phyloP scores from a whole-genome alignment of 2,797 vertebrate genomes.

The Merluccius polli region DNA sequence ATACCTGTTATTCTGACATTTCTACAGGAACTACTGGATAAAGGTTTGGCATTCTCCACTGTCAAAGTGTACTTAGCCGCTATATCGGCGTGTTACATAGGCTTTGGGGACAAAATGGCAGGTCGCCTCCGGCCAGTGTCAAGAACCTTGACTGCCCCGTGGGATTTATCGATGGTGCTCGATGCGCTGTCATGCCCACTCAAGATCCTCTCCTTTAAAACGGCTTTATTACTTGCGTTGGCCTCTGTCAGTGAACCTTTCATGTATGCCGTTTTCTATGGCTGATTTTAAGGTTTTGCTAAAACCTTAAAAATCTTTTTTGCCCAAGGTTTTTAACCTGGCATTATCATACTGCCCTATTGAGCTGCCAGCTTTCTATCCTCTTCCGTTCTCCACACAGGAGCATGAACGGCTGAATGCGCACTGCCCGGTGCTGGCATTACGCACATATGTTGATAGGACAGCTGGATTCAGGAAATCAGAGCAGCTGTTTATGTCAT shows the following conservation, averaged over 20 bases:
- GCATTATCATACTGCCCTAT: neutral
- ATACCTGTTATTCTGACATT: neutral
- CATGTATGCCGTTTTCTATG: neutral
- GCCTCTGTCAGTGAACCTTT: neutral
- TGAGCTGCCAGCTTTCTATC: slow-evolving; percentile 13
- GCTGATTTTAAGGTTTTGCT: neutral
- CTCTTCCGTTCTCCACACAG: slow-evolving; percentile 8
- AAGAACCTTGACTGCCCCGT: neutral
- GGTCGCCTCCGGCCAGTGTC: neutral
- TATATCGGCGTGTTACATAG: neutral
- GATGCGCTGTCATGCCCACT: neutral
- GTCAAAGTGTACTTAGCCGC: neutral
- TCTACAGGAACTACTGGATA: slow-evolving; percentile 1
- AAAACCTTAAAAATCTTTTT: neutral
- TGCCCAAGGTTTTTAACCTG: too few species aligned
- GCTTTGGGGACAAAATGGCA: slow-evolving; percentile 12
- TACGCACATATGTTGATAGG: too few species aligned
- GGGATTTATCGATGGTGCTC: slow-evolving; percentile 1
- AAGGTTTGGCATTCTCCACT: too few species aligned
- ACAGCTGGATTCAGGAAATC: too few species aligned
- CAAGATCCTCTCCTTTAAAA: too few species aligned
- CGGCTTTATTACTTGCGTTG: neutral
- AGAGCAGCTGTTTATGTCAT: too few species aligned
- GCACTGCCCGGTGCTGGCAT: too few species aligned
- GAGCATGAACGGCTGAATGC: too few species aligned